Conservation (phyloP, 2,797 vertebrate genomes). For the Acrossocheilus fasciatus region DNA sequence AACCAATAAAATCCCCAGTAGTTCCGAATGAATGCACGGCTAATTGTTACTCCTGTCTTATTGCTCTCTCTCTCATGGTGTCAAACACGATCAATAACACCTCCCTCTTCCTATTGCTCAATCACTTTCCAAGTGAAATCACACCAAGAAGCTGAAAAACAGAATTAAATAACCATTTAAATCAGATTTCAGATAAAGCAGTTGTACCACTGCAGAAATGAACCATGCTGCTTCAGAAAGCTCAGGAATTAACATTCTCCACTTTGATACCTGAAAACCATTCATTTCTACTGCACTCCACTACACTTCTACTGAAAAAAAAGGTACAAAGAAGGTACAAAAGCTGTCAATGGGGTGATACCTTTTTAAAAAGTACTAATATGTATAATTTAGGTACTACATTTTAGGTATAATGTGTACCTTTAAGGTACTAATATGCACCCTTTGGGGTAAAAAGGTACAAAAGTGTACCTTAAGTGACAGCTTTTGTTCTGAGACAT, state of each 20-base stretch:
- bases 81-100: conserved; percentile 29
- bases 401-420: no score
- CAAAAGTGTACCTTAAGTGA: background rate
- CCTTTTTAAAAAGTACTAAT: background rate
- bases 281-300: background rate
- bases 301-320: no score
- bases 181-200: conserved; percentile 29
- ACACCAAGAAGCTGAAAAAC: conserved; percentile 22
- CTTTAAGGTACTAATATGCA: background rate
- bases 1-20: conserved; percentile 33
- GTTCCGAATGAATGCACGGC: conserved; percentile 8
- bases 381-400: no score
- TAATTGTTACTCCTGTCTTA: conserved; percentile 34
- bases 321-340: no score
- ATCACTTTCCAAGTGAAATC: conserved; percentile 38
- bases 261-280: no score
- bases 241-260: background rate
- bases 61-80: conserved; percentile 1
- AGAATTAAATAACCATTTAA: conserved; percentile 25
- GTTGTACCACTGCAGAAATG: background rate
- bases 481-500: background rate
- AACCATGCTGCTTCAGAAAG: background rate
- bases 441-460: background rate
- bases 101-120: conserved; percentile 17
- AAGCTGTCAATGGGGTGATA: background rate